phyloP scores from a whole-genome alignment of 2,113 vertebrate species.

The Zonotrichia leucophrys region DNA sequence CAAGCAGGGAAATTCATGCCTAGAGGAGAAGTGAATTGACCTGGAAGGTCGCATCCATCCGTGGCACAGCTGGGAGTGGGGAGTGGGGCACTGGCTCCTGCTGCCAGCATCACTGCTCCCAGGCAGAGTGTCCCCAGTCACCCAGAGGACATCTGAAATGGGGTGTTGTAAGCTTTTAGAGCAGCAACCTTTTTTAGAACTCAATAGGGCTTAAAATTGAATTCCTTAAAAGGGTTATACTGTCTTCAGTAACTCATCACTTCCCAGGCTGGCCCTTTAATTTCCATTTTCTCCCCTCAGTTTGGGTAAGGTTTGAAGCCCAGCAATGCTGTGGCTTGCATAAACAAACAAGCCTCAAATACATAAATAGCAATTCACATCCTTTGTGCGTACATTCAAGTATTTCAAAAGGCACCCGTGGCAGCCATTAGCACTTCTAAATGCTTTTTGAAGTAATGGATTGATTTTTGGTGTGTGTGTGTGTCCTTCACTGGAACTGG shows the following conservation, averaged over 20 bases:
- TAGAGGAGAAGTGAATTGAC: slow-evolving; percentile 30
- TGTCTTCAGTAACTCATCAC: background rate
- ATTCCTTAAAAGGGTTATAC: background rate
- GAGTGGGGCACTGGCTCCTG: background rate
- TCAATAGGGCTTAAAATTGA: background rate
- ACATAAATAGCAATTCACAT: background rate
- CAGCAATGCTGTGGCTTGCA: background rate
- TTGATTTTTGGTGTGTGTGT: background rate
- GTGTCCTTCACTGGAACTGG: slow-evolving; percentile 63
- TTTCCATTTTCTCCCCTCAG: background rate
- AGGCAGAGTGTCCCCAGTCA: background rate
- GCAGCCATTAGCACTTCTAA: background rate
- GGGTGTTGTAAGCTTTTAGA: background rate
- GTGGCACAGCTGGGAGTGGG: background rate
- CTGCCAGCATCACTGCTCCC: background rate
- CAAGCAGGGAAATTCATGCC: background rate
- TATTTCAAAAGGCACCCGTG: slow-evolving; percentile 14
- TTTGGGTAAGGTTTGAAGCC: background rate
- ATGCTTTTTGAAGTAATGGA: background rate
- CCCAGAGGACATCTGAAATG: background rate
- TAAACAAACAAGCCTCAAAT: background rate
- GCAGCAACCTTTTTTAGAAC: background rate
- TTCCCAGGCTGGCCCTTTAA: background rate
- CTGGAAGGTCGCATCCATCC: background rate
- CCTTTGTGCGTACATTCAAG: slow-evolving; percentile 2